These are phyloP conservation scores for Dryobates pubescens DNA, from an alignment of 2,797 vertebrate species.

Conservation along the genomic window DNA sequence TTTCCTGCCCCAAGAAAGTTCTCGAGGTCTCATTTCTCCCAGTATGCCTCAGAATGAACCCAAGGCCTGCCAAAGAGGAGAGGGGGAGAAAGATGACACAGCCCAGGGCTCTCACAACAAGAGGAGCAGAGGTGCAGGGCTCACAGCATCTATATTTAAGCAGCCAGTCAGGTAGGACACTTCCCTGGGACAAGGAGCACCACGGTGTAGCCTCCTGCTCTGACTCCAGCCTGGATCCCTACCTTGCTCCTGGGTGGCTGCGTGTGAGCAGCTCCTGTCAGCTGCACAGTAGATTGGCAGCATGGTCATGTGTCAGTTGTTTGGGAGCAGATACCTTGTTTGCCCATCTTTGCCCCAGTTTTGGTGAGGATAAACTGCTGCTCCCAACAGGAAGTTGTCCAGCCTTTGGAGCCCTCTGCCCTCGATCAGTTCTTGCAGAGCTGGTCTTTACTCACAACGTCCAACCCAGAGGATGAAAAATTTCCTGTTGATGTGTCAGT, in stretches of 20 bases:
- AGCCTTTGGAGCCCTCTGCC: neutral
- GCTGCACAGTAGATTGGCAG: neutral
- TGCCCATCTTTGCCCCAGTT: neutral
- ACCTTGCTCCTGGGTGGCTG: neutral
- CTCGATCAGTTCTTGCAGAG: neutral
- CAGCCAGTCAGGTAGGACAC: neutral
- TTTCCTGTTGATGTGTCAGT: neutral
- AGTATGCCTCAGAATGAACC: neutral
- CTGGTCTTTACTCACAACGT: neutral
- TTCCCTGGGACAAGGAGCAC: neutral
- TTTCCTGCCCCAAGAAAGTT: slow-evolving; percentile 63
- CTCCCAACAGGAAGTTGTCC: neutral
- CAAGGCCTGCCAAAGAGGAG: neutral
- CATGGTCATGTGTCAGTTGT: neutral
- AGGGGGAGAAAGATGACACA: neutral
- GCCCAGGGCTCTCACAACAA: neutral
- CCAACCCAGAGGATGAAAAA: neutral
- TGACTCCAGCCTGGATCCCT: neutral
- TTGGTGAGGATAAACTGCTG: neutral
- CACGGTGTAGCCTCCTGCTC: neutral
- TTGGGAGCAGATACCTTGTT: neutral
- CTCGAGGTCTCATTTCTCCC: slow-evolving; percentile 40
- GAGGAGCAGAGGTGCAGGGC: neutral
- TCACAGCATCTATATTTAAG: neutral
- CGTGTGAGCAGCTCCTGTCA: neutral